These are phyloP conservation scores for Lagocephalus sceleratus DNA, from an alignment of 2,797 vertebrate genomes.

Conservation along the genomic window DNA sequence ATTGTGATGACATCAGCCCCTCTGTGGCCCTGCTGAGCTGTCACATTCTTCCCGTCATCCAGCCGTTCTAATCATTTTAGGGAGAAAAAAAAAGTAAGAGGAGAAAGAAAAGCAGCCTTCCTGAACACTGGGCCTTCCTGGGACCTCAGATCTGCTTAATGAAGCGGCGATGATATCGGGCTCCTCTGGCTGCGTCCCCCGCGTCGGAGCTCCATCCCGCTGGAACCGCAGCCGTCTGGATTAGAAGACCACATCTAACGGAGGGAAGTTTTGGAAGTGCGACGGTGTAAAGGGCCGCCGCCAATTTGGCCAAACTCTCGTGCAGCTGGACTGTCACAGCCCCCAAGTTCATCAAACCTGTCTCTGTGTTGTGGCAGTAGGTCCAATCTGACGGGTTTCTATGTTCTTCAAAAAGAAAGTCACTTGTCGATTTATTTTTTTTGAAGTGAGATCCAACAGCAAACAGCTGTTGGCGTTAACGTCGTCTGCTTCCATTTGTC, in stretches of 20 bases:
- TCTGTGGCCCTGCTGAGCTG: too few relatives aligned
- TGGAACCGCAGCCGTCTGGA: slow-evolving; percentile 42
- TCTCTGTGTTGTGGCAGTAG: too few relatives aligned
- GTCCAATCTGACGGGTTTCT: too few relatives aligned
- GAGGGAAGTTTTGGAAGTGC: slow-evolving; percentile 21
- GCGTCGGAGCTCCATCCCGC: slow-evolving; percentile 41
- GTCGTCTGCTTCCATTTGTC: too few relatives aligned
- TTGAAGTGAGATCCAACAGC: too few relatives aligned
- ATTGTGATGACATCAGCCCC: too few relatives aligned
- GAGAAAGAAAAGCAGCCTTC: neutral
- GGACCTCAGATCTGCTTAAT: slow-evolving; percentile 36
- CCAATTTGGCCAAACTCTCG: slow-evolving; percentile 1
- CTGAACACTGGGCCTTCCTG: neutral
- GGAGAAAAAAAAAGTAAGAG: neutral
- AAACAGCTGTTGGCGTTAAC: too few relatives aligned
- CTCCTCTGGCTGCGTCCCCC: slow-evolving; percentile 38
- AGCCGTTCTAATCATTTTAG: neutral
- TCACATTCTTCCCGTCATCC: slow-evolving; percentile 4
- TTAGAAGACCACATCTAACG: slow-evolving; percentile 27
- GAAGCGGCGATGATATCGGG: slow-evolving; percentile 59
- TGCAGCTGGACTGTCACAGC: neutral
- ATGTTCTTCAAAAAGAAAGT: too few relatives aligned
- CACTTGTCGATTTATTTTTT: too few relatives aligned
- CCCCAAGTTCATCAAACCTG: too few relatives aligned
- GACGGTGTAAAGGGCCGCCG: slow-evolving; percentile 23